phyloP scores from a whole-genome alignment of 2,797 vertebrate genomes.

The Chrosomus eos region DNA sequence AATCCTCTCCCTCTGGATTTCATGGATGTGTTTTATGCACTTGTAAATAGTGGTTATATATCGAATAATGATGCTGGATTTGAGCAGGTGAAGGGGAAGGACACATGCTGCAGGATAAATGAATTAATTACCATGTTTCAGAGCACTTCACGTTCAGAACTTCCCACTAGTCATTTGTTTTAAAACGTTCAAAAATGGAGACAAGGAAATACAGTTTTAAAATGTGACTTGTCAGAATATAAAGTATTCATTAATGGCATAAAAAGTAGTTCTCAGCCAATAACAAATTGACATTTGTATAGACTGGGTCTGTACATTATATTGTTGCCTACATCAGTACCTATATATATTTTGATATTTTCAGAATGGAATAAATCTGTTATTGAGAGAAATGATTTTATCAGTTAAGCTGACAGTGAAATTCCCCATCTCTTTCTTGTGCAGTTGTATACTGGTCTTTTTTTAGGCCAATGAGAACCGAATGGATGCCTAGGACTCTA shows the following conservation, averaged over 20 bases:
- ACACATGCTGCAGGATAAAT: not conserved
- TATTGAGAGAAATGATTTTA: constrained; percentile 28
- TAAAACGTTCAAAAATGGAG: not conserved
- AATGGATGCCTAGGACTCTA: not conserved
- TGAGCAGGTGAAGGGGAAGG: not conserved
- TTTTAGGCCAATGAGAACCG: not conserved
- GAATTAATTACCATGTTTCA: not conserved
- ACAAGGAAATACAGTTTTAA: constrained; percentile 2
- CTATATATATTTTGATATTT: constrained; percentile 60
- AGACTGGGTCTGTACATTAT: constrained; percentile 52
- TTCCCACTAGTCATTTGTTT: constrained; percentile 4
- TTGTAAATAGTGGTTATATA: constrained; percentile 9
- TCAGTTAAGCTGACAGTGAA: not conserved
- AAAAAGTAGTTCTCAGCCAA: constrained; percentile 11
- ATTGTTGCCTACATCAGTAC: constrained; percentile 44
- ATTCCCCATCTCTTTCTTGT: not conserved
- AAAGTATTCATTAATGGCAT: constrained; percentile 11
- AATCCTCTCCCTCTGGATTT: not conserved
- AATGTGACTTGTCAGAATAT: constrained; percentile 12
- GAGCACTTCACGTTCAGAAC: not conserved
- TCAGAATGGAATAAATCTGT: constrained; percentile 57
- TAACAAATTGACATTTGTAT: constrained; percentile 36
- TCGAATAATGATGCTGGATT: constrained; percentile 7
- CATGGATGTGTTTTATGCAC: constrained; percentile 1
- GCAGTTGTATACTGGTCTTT: constrained; percentile 1